Base-by-base conservation (phyloP, 2,888 invertebrate species). In the Ormyrus thymus region DNA sequence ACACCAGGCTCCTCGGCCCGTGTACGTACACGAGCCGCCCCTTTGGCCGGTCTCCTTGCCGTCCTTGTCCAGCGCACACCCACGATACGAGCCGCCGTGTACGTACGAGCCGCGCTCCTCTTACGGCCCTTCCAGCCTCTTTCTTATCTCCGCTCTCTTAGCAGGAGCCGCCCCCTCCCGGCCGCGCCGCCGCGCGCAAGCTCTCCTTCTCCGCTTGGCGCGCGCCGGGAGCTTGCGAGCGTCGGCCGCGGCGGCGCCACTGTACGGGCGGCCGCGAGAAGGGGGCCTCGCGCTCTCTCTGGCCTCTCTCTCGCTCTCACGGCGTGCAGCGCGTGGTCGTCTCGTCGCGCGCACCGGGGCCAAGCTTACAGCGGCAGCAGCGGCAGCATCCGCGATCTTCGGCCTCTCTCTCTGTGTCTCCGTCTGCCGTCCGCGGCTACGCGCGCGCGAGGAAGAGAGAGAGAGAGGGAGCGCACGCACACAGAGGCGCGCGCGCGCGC, bases 381-480 rank as follows among this genome's bases (percentile, higher is more conserved):
- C 89, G 87, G 87, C 89, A 89, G 89, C 89, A 88, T 89, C 89
- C 89, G 88, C 87, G 88, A 89, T 88, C 88, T 87, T 87, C 51
- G 58, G 58, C 56, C 85, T 81, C 86, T 83, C 85, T 15, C 64
- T 15, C 71, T 83, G 29, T 4, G 29, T 29, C 29, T 29, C 29
- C 29, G 29, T 29, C 29, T 29, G 29, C 29, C 29, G 29, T 29
- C 29, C 29, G 29, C 29, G 29, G 29, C 29, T 4, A 29, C 29
- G 29, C 29, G 29, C 29, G 29, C 29, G 29, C 29, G 29, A 29
- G 29, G 3, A 29, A 29, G 29, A 4, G 29, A 29, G 29, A 29
- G 29, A 29, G 29, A 29, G 29, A 29, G 29, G 29, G 29, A 29
- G 29, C 29, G 4, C 29, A 29, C 29, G 29, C 29, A 29, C 29